These are phyloP conservation scores for Oplegnathus fasciatus DNA, from an alignment of 2,113 vertebrate genomes.

Conservation along the genomic window DNA sequence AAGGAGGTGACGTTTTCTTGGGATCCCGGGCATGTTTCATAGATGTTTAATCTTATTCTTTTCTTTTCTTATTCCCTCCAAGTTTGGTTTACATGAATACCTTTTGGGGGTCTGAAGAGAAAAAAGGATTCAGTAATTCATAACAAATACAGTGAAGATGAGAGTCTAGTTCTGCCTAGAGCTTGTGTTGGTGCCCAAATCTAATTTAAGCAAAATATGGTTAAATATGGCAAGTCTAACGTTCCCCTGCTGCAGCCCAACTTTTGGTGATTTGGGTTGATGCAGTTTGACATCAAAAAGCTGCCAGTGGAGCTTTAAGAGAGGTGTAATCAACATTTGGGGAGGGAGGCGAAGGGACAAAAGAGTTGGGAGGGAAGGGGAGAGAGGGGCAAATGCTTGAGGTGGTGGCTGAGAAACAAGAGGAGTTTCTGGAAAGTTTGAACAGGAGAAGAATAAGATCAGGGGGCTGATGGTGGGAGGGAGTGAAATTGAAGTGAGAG, in stretches of 20 bases:
- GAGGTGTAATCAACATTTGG: conserved; percentile 2
- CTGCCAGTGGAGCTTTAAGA: conserved; percentile 2
- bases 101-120: background rate
- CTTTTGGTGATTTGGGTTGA: background rate
- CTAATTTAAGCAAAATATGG: background rate
- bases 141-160: background rate
- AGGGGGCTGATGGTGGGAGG: background rate
- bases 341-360: conserved; percentile 26
- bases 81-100: background rate
- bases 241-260: background rate
- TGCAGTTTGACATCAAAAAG: background rate
- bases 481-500: conserved; percentile 10
- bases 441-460: conserved; percentile 51
- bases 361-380: conserved; percentile 22
- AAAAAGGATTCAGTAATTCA: too few species aligned
- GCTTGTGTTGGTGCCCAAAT: background rate
- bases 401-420: conserved; percentile 62
- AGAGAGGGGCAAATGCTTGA: conserved; percentile 48
- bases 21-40: too few species aligned
- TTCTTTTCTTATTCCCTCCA: background rate
- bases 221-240: background rate
- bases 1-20: background rate
- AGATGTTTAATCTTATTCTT: too few species aligned
- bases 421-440: conserved; percentile 48
- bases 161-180: background rate